phyloP scores from a whole-genome alignment of 2,888 invertebrate species.

The Netelia inedita region DNA sequence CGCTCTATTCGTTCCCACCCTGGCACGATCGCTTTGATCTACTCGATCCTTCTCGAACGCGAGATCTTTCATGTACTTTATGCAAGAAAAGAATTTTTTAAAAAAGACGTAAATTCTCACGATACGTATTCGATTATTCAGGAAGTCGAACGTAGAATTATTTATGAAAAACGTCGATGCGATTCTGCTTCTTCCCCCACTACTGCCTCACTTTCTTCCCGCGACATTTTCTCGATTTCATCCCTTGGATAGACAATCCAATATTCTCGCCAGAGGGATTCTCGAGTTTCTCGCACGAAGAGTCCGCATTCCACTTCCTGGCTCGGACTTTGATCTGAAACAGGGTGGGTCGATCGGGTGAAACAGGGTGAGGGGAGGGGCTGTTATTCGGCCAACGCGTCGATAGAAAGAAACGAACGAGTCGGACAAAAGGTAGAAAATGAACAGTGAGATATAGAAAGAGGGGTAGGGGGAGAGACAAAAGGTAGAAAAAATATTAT shows the following conservation, averaged over 20 bases:
- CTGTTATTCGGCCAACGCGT: neutral
- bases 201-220: neutral
- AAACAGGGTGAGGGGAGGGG: neutral
- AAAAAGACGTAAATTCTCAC: neutral
- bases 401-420: neutral
- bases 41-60: neutral
- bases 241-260: constrained; percentile 42
- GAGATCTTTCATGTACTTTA: neutral
- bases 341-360: neutral
- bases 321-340: constrained; percentile 53
- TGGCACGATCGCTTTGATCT: neutral
- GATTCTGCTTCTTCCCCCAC: constrained; percentile 11
- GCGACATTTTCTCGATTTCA: neutral
- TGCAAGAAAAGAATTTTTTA: neutral
- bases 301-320: constrained; percentile 7
- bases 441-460: neutral
- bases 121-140: constrained; percentile 44
- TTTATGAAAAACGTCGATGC: constrained; percentile 51
- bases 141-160: constrained; percentile 48
- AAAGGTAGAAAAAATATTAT: constrained; percentile 49
- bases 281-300: constrained; percentile 60
- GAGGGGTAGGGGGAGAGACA: constrained; percentile 38
- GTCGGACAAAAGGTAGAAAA: neutral
- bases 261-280: constrained; percentile 50
- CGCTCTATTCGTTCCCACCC: neutral